phyloP scores from a whole-genome alignment of 2,113 vertebrate genomes.

The Microcebus lehilahytsara region DNA sequence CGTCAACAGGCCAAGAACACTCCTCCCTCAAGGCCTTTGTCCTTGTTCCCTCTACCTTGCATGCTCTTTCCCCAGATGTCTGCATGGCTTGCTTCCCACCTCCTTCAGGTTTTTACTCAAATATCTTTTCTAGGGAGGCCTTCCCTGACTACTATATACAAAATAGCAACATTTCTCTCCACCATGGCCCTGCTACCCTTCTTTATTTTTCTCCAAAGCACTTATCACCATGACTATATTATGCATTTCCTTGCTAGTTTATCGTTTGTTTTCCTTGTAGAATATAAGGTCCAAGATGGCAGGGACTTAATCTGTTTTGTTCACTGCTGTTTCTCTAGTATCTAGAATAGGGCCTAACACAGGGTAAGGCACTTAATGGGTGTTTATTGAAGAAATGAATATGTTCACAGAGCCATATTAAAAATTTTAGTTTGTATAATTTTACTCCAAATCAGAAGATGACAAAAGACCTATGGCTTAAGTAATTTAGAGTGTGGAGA shows the following conservation, averaged over 20 bases:
- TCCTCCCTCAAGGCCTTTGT: neutral
- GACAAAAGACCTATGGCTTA: neutral
- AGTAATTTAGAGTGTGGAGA: neutral
- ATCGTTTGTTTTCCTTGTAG: neutral
- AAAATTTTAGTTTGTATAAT: neutral
- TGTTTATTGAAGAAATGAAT: neutral
- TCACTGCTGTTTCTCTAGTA: neutral
- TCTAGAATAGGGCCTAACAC: neutral
- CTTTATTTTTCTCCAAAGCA: neutral
- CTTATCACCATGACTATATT: neutral
- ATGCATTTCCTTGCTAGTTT: neutral
- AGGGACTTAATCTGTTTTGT: neutral
- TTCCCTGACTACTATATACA: neutral
- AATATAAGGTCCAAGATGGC: neutral
- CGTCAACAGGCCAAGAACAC: neutral
- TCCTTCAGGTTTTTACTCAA: neutral
- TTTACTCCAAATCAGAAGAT: neutral
- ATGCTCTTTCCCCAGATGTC: neutral
- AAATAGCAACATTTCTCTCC: neutral
- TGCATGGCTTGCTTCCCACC: neutral
- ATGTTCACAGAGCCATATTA: neutral
- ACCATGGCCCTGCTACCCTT: rapidly evolving
- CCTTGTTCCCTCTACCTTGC: neutral
- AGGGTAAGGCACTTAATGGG: neutral
- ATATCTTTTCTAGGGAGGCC: neutral